These are phyloP conservation scores for Hyphantria cunea DNA, from an alignment of 1,140 invertebrate species.

Conservation along the genomic window DNA sequence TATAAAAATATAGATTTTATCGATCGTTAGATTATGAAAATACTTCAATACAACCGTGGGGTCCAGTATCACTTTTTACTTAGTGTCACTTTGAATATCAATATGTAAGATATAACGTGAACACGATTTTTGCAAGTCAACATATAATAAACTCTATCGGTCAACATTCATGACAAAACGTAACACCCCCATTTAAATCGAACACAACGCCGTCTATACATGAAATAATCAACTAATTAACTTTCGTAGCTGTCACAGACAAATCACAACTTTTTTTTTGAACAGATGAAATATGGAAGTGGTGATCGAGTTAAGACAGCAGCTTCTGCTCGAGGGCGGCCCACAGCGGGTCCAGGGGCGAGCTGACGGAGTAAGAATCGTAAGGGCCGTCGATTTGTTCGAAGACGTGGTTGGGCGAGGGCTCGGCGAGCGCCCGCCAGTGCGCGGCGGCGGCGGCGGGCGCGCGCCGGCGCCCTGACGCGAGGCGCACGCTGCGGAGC, in stretches of 20 bases:
- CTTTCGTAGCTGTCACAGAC: conserved; percentile 5
- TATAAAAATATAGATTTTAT: too few relatives aligned
- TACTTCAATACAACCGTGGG: too few relatives aligned
- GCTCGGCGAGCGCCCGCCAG: conserved; percentile 36
- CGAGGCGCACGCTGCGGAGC: conserved; percentile 59
- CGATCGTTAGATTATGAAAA: too few relatives aligned
- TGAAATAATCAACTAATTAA: conserved; percentile 5
- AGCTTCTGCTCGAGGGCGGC: conserved; percentile 59
- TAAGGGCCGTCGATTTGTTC: conserved; percentile 20
- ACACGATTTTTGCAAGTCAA: conserved; percentile 19
- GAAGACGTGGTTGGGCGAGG: conserved; percentile 29
- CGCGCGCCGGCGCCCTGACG: conserved; percentile 46
- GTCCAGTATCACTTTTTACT: too few relatives aligned
- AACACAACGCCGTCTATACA: conserved; percentile 16
- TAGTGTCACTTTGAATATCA: too few relatives aligned
- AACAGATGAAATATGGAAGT: not conserved
- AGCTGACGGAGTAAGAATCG: conserved; percentile 2
- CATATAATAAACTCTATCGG: conserved; percentile 20
- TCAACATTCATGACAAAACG: conserved; percentile 8
- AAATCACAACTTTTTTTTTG: conserved; percentile 8
- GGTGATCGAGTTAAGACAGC: conserved; percentile 35
- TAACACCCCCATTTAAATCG: conserved; percentile 1
- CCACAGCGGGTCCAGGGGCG: conserved; percentile 56
- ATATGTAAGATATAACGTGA: not conserved
- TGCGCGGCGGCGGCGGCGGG: conserved; percentile 11